phyloP scores from a whole-genome alignment of 1,140 invertebrate genomes.

The Oscheius sp. region DNA sequence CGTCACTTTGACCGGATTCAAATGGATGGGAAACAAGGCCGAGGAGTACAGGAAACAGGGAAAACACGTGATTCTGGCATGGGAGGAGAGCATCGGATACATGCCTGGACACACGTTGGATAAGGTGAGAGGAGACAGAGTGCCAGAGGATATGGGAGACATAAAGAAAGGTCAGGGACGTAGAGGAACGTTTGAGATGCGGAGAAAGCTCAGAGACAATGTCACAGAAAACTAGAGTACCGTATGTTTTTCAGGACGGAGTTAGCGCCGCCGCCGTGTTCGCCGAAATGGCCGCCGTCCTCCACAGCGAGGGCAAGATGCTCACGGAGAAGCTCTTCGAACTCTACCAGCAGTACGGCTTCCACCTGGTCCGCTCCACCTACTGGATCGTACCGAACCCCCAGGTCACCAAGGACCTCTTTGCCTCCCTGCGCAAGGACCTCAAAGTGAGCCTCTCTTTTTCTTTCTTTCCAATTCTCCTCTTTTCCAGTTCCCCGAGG shows the following conservation, averaged over 20 bases:
- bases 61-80: constrained; percentile 84
- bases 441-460: too few species aligned
- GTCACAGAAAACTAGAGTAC: too few species aligned
- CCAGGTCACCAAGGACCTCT: constrained; percentile 47
- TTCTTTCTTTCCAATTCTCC: too few species aligned
- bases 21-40: constrained; percentile 95
- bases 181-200: too few species aligned
- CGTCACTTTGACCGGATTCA: constrained; percentile 97
- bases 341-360: constrained; percentile 73
- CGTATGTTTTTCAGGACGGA: constrained; percentile 71
- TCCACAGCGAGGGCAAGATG: constrained; percentile 70
- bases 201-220: too few species aligned
- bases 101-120: constrained; percentile 87
- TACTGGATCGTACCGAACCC: constrained; percentile 56
- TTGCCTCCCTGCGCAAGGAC: constrained; percentile 47
- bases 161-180: too few species aligned
- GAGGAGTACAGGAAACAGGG: constrained; percentile 69
- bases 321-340: constrained; percentile 75
- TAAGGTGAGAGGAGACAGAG: constrained; percentile 65
- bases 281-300: constrained; percentile 76
- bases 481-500: constrained; percentile 78
- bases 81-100: constrained; percentile 78
- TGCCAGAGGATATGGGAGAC: neutral
- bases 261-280: constrained; percentile 77
- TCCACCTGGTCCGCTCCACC: constrained; percentile 53